Conservation (phyloP, 2,888 invertebrate species). For the Drosophila hawaiiensis region DNA sequence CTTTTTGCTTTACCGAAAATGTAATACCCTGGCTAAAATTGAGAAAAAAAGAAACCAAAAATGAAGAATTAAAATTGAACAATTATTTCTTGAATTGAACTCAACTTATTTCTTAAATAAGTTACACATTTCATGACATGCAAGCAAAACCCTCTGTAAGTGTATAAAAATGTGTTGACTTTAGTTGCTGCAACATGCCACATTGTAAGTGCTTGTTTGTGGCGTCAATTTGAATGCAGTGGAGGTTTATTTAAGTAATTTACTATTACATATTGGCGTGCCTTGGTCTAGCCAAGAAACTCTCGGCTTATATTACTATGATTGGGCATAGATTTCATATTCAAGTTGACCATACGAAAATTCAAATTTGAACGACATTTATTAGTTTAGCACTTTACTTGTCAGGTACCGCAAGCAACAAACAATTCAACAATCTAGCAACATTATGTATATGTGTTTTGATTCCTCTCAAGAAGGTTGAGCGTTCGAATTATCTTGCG, state of each 20-base stretch:
- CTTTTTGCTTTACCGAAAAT: accelerated
- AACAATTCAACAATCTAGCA: slow-evolving; percentile 23
- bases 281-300: not conserved
- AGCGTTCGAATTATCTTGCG: slow-evolving; percentile 41
- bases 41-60: not conserved
- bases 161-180: too few relatives aligned
- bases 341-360: not conserved
- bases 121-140: not conserved
- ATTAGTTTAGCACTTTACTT: slow-evolving; percentile 27
- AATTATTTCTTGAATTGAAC: too few relatives aligned
- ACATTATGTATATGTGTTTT: slow-evolving; percentile 9
- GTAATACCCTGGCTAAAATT: not conserved
- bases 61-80: accelerated
- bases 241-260: not conserved
- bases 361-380: slow-evolving; percentile 1
- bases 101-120: too few relatives aligned
- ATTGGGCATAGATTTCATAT: too few relatives aligned
- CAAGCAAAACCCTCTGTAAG: too few relatives aligned
- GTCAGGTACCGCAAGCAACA: slow-evolving; percentile 29
- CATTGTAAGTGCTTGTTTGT: too few relatives aligned
- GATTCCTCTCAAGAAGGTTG: not conserved
- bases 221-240: not conserved
- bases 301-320: too few relatives aligned
- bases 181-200: too few relatives aligned
- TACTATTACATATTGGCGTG: accelerated